Conservation (phyloP, 1,140 invertebrate species). For the Drosophila novamexicana region DNA sequence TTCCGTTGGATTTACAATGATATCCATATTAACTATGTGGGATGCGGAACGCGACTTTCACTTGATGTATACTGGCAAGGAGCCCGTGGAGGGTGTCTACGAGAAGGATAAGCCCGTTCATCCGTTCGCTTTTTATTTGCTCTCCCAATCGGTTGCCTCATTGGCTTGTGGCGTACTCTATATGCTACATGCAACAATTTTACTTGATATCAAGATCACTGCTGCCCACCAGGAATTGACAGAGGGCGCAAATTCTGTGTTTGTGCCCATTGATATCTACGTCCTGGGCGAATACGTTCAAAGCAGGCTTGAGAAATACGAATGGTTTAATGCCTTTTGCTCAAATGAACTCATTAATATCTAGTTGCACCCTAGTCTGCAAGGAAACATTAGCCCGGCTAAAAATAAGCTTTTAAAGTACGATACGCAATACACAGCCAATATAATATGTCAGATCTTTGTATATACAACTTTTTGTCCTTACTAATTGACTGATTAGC, state of each 20-base stretch:
- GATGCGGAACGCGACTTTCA: conserved; percentile 9
- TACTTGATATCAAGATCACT: not conserved
- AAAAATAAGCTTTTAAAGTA: too few relatives aligned
- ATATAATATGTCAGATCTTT: too few relatives aligned
- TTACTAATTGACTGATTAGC: too few relatives aligned
- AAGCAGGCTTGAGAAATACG: not conserved
- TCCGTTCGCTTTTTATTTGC: not conserved
- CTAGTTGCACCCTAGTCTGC: not conserved
- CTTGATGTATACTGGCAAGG: not conserved
- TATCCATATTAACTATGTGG: not conserved
- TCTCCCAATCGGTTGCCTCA: not conserved
- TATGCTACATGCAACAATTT: not conserved
- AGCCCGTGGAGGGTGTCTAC: not conserved
- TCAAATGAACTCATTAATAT: not conserved
- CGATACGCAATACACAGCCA: too few relatives aligned
- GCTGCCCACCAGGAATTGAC: not conserved
- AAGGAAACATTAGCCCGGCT: too few relatives aligned
- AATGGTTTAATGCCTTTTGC: not conserved
- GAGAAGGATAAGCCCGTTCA: not conserved
- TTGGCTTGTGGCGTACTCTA: conserved; percentile 1
- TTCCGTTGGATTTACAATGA: not conserved
- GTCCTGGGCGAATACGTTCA: not conserved
- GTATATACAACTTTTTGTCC: too few relatives aligned
- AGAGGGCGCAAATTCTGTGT: not conserved
- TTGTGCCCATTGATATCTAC: not conserved